Conservation (phyloP, 2,888 invertebrate genomes). For the Drosophila diplacantha region DNA sequence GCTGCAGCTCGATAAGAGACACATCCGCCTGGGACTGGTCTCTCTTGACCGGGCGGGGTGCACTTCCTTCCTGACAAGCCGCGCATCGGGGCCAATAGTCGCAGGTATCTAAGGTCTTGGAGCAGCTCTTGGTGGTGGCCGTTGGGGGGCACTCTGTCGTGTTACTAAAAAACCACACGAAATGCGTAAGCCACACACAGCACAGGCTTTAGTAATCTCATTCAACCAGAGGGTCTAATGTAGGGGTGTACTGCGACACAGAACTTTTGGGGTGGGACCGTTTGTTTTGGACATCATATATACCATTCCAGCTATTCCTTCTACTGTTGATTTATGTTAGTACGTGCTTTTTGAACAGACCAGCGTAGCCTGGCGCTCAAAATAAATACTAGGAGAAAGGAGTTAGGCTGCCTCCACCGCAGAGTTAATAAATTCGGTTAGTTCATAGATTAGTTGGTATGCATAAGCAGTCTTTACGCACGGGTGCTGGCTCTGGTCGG, state of each 20-base stretch:
- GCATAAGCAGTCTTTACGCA: slow-evolving; percentile 56
- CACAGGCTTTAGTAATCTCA: background rate
- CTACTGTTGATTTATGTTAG: slow-evolving; percentile 17
- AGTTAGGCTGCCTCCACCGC: slow-evolving; percentile 22
- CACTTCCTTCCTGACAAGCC: slow-evolving; percentile 52
- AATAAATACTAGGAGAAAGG: background rate
- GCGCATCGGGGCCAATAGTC: slow-evolving; percentile 81
- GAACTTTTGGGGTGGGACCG: background rate
- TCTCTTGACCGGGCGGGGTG: slow-evolving; percentile 2
- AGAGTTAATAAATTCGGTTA: slow-evolving; percentile 21
- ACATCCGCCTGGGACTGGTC: background rate
- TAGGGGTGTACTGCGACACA: background rate
- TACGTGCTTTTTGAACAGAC: background rate
- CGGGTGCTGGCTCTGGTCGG: slow-evolving; percentile 47
- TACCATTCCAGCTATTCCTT: background rate
- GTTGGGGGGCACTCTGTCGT: slow-evolving; percentile 10
- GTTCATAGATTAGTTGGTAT: slow-evolving; percentile 44
- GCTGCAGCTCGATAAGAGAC: background rate
- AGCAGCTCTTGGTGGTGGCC: slow-evolving; percentile 44
- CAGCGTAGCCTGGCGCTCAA: background rate
- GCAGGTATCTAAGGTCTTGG: slow-evolving; percentile 76
- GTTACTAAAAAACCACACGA: slow-evolving; percentile 23
- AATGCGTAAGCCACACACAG: slow-evolving; percentile 8
- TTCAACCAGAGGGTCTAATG: background rate
- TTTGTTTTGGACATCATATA: background rate